Evolutionary conservation across 2,113 vertebrate species (phyloP), one percentile per base, ranked within the genome.

Genomic region (Piliocolobus tephrosceles): DNA sequence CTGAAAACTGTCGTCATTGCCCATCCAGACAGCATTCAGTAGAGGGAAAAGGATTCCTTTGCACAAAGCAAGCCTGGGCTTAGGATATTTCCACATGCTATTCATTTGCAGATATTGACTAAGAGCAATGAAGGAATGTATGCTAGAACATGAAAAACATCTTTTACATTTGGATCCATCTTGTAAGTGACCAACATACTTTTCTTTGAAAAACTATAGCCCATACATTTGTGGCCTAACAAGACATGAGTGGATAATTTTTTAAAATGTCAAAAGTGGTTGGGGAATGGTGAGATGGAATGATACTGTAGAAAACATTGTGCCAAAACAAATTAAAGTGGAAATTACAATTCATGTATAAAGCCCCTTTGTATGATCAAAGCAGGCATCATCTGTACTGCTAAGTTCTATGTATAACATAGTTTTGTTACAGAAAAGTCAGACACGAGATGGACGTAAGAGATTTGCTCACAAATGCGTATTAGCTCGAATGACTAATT

Each of bases 291-390:
- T 70, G 18, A 83, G 68, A 95, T 61, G 32, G 82, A 70, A 81
- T 86, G 61, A 94, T 84, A 18, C n/a, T 93, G 73, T n/a, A 75
- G 58, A 86, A 96, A 92, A 92, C 40, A 57, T 93, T 96, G 97
- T 58, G 55, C 88, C 85, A 84, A 83, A 6, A 40, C 78, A 94
- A 97, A 6, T 82, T 45, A 95, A 96, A 97, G 79, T 82, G 83
- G 38, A 97, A 66, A 43, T 92, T 98, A 72, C 89, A 96, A 97
- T 94, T 93, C 32, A 27, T 50, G 40, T 22, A 47, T 58, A 58
- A 87, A 81, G 96, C 95, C 43, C 50, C 55, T 95, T 87, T 90
- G 32, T 96, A 57, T 55, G 95, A 97, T 97, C 95, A 98, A 97
- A 98, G 97, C 92, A 93, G 10, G 11, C 95, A 43, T 88, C 90